Conservation (phyloP, 2,797 vertebrate species). For the Lepidocolaptes lacrymiger region DNA sequence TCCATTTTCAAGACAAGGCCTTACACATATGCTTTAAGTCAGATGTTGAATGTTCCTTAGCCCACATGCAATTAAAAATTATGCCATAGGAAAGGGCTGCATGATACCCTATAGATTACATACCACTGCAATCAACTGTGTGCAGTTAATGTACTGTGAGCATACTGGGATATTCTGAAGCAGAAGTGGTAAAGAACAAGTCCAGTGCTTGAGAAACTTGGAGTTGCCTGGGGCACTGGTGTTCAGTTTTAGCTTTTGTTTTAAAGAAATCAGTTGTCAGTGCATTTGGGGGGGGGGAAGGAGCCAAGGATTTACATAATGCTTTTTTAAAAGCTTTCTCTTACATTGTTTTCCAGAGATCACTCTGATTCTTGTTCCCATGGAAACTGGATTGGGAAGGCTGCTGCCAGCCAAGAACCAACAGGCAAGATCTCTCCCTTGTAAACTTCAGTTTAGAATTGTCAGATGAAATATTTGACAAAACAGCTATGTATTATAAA, state of each 20-base stretch:
- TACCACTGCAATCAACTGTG: background rate
- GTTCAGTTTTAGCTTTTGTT: constrained; percentile 15
- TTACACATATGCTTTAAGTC: background rate
- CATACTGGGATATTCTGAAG: background rate
- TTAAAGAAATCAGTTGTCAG: constrained; percentile 46
- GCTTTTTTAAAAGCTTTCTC: constrained; percentile 42
- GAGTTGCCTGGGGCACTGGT: background rate
- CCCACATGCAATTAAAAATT: background rate
- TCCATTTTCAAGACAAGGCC: background rate
- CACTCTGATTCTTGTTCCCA: constrained; percentile 56
- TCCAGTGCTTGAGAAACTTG: background rate
- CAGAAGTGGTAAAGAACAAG: background rate
- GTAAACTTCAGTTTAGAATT: constrained; percentile 22
- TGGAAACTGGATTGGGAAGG: constrained; percentile 61
- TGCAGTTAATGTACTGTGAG: background rate
- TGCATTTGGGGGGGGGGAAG: background rate
- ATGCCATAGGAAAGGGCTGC: background rate
- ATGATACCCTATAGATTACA: background rate
- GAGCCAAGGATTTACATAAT: constrained; percentile 54
- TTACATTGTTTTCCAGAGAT: constrained; percentile 54
- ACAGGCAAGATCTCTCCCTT: constrained; percentile 13
- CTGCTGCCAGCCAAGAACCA: constrained; percentile 28
- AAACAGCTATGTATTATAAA: background rate
- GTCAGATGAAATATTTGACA: background rate
- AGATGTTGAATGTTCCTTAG: background rate